Evolutionary conservation across 1,140 invertebrate genomes (phyloP).

Genomic region (Drosophila orena): DNA sequence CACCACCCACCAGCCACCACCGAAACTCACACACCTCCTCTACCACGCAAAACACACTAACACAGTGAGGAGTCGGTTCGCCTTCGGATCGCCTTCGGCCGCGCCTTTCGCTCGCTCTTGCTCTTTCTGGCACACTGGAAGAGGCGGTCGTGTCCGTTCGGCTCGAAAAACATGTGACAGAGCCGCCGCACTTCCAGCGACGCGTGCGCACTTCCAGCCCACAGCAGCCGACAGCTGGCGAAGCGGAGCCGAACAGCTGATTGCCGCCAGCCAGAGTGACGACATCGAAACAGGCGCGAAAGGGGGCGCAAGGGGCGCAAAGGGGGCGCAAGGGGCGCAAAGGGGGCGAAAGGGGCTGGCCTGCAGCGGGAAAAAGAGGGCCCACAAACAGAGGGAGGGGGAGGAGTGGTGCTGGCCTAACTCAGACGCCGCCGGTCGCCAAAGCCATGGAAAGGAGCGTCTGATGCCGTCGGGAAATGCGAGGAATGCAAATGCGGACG

Average conservation of each 20-base stretch:
- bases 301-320: neutral
- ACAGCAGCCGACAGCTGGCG: constrained; percentile 51
- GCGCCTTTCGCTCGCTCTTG: constrained; percentile 24
- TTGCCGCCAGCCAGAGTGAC: constrained; percentile 35
- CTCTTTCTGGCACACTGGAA: constrained; percentile 77
- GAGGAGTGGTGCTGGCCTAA: neutral
- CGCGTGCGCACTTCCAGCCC: constrained; percentile 46
- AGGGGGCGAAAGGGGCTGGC: neutral
- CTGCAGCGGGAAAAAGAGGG: neutral
- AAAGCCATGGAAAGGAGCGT: constrained; percentile 13
- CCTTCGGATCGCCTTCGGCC: constrained; percentile 15
- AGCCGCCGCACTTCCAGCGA: constrained; percentile 55
- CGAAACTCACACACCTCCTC: neutral
- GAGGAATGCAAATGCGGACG: constrained; percentile 34
- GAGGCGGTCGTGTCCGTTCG: constrained; percentile 15
- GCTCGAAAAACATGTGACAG: constrained; percentile 65
- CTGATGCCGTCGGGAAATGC: constrained; percentile 48
- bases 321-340: neutral
- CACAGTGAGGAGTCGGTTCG: constrained; percentile 32
- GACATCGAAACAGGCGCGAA: neutral
- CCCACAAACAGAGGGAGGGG: neutral
- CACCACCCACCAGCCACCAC: neutral
- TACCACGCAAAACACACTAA: constrained; percentile 54
- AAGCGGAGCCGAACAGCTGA: constrained; percentile 68
- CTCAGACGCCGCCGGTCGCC: constrained; percentile 30